Base-by-base conservation (phyloP, 2,113 vertebrate genomes). In the Mesitornis unicolor region DNA sequence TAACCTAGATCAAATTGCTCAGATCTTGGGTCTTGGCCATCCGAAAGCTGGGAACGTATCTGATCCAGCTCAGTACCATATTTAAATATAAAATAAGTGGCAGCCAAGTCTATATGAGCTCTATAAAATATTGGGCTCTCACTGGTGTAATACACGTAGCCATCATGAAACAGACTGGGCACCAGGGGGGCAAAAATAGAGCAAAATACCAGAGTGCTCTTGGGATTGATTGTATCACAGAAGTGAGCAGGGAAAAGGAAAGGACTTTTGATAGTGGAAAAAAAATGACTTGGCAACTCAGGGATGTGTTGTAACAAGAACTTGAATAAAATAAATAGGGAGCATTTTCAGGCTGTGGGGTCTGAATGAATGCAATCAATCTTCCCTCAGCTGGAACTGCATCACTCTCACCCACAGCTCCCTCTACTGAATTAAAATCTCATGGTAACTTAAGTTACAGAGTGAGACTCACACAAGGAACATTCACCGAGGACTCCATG, bases 261-360 rank as follows among this genome's bases (percentile, higher is more conserved):
- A 97, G 71, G 92, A 97, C 95, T 97, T 96, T 77, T 94, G 91
- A 91, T 96, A 93, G 97, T 96, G 89, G 84, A 96, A 97, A 96
- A 94, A 95, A 97, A 96, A 94, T 70, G 35, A 95, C 96, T 97
- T 80, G 94, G 97, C 83, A 93, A 97, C 95, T 96, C 89, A 54
- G 90, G 81, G 96, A 97, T 97, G 61, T 97, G 97, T 96, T 97
- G 95, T 95, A 97, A 97, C 96, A 97, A 96, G 97, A 97, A 97
- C 68, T 97, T 95, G 97, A 97, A 97, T 98, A 97, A 98, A 98
- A 98, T 98, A 98, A 98, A 98, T 97, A 98, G 96, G 87, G 97
- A 96, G 87, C 91, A 84, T 98, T 98, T 98, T 97, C 97, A 96
- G 96, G 94, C 95, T 98, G 85, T 97, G 96, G 97, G 97, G 95